Conservation (phyloP, 2,797 vertebrate species). For the Trichosurus vulpecula region DNA sequence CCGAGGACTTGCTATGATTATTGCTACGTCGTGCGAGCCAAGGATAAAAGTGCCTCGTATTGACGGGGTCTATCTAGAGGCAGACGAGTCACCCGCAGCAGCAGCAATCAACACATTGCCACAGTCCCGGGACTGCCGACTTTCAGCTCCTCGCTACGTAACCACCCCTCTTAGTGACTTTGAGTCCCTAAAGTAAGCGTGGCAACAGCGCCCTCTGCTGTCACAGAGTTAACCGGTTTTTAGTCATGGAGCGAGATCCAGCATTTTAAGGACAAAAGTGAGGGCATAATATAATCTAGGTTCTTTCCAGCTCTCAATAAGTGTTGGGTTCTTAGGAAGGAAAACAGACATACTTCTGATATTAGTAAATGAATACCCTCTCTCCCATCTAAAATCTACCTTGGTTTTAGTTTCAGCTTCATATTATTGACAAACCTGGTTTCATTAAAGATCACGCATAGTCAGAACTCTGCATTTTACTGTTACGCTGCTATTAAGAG, state of each 20-base stretch:
- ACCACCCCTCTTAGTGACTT: not conserved
- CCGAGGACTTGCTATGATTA: not conserved
- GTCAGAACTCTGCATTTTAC: not conserved
- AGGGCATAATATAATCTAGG: not conserved
- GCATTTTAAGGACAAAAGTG: not conserved
- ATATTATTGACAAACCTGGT: not conserved
- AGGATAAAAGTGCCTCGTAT: not conserved
- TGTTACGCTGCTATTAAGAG: not conserved
- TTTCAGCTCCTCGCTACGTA: not conserved
- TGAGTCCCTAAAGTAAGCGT: not conserved
- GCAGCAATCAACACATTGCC: not conserved
- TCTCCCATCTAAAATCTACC: not conserved
- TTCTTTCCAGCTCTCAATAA: not conserved
- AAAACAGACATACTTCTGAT: not conserved
- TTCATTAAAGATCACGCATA: not conserved
- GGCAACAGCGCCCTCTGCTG: conserved; percentile 61
- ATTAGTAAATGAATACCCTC: not conserved
- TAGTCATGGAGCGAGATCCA: not conserved
- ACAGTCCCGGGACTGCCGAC: not conserved
- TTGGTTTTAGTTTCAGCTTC: not conserved
- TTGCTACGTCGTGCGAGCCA: not conserved
- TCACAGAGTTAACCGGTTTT: not conserved
- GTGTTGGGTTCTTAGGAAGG: not conserved
- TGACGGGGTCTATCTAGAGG: not conserved
- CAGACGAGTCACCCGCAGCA: not conserved